Base-by-base conservation (phyloP, 1,140 invertebrate genomes). In the Onthophagus taurus region DNA sequence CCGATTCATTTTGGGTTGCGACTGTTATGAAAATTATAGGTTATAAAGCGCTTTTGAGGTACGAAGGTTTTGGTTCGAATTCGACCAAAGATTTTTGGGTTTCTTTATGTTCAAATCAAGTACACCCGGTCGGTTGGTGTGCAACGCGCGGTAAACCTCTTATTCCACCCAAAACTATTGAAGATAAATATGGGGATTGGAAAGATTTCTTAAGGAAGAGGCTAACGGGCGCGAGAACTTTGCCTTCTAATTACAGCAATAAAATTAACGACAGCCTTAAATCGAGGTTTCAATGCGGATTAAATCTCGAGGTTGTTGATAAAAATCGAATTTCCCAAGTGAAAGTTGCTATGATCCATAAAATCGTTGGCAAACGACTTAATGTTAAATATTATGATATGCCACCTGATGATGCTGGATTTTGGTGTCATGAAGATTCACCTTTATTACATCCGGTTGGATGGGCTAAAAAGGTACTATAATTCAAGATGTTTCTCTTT, bases 61-160 rank as follows among this genome's bases (percentile, higher is more conserved):
- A 93, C 67, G 93, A 97, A 70, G 93, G 92, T 8, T 96, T 93
- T 67, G 90, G 86, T 1, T 76, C 77, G 53, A 89, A 94, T 67
- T 67, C 74, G 23, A 80, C 81, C 6, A 85, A 89, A 64, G 93
- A 97, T 66, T 96, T 96, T 66, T 97, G 92, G 92, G 81, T 96
- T 1, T 94, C 92, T 58, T 69, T 97, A 16, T 93, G 90, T 67
- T 88, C 87, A 34, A 84, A 88, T 42, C 83, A 89, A 59, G 87
- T 97, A 17, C 90, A 97, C 68, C 89, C 89, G 18, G 90, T 97
- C 29, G 92, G 92, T 12, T 97, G 93, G 93, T 96, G 92, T 72
- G 93, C 93, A 1, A 90, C 87, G 0, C 78, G 91, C 50, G 91
- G 91, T 13, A 94, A 94, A 67, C 89, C 90, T 5, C 68, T 97